Conservation (phyloP, 2,797 vertebrate species). For the Syngnathus rostellatus region DNA sequence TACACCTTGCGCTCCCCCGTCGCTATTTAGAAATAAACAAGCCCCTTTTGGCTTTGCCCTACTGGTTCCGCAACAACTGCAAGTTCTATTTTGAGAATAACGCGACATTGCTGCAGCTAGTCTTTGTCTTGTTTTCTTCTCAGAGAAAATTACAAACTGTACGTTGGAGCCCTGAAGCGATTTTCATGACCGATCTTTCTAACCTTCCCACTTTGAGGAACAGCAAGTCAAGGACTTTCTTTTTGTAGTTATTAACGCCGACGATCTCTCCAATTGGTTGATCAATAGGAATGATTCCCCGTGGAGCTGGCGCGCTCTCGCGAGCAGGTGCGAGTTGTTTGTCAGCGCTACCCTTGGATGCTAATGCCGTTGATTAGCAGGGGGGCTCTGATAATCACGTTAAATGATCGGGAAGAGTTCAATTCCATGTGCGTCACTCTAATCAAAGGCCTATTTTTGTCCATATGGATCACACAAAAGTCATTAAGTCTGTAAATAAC, state of each 20-base stretch:
- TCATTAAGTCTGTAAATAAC: background rate
- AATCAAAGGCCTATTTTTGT: background rate
- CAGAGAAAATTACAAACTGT: background rate
- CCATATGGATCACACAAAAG: background rate
- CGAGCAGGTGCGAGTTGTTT: background rate
- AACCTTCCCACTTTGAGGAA: background rate
- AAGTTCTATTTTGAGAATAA: background rate
- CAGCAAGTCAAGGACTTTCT: background rate
- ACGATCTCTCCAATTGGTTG: background rate
- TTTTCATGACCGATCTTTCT: background rate
- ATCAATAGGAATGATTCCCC: background rate
- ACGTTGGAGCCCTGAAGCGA: background rate
- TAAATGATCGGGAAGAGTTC: background rate
- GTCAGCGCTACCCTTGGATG: background rate
- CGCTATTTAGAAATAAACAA: background rate
- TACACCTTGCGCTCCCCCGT: slow-evolving; percentile 24
- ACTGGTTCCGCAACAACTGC: background rate
- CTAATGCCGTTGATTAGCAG: background rate
- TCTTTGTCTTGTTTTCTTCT: background rate
- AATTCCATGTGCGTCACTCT: background rate
- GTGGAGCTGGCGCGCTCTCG: background rate
- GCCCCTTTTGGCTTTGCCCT: background rate
- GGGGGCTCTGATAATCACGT: background rate
- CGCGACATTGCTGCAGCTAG: background rate
- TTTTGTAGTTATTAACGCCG: background rate